Evolutionary conservation across 2,797 vertebrate species (phyloP), one percentile per base, ranked within the genome.

Genomic region (Cephalopachus bancanus): DNA sequence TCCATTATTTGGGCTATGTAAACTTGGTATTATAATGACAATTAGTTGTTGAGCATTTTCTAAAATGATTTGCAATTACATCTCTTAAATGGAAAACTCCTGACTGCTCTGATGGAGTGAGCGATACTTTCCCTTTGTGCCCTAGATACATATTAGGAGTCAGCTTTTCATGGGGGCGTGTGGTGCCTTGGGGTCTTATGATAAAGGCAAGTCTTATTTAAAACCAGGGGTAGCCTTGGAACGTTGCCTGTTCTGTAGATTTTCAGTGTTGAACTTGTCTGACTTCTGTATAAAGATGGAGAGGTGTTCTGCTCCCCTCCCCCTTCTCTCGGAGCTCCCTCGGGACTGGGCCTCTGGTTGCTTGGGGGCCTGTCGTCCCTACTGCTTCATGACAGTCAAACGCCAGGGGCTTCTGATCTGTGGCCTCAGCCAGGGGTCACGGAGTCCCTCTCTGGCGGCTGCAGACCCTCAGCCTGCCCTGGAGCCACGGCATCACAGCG

Each of bases 1-100:
- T 97, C 97, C 96, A 91, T 93, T 98, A 84, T 97, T 98, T 95
- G 97, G 96, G 92, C 98, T 97, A 72, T 87, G 49, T 84, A 97
- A 98, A 98, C 96, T 97, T 96, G 92, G 98, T 37, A 69, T 95
- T 97, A 94, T 94, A 59, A 95, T 3, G 89, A 94, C 96, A 98
- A 97, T 96, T 97, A 92, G 6, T 97, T 98, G 96, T 96, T 92
- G 95, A 97, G 94, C 96, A 92, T 97, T 97, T 97, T 96, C 97
- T 86, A 60, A 97, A 97, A 98, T 97, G 96, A 97, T 95, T 96
- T 89, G 24, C 97, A 98, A 83, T 97, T 98, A 95, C 79, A 75
- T 96, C n/a, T 97, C 76, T 97, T 59, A 85, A 72, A 4, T 22
- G 76, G 71, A 95, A 97, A 89, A 55, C 53, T 2, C 84, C 5